Base-by-base conservation (phyloP, 2,797 vertebrate genomes). In the Craterocephalus amniculus region DNA sequence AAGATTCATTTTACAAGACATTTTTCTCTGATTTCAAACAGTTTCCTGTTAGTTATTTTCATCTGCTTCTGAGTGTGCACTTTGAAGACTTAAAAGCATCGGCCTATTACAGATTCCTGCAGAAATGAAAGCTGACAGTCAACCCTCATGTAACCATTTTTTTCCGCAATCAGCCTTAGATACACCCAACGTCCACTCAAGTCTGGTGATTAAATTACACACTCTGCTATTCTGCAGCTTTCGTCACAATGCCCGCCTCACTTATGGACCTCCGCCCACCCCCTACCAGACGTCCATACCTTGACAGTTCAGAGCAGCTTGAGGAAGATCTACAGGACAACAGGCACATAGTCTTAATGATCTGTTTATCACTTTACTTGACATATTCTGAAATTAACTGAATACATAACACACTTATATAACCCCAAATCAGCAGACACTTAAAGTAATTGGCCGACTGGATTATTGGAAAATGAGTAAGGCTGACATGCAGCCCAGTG, bases 401-500 rank as follows among this genome's bases (percentile, higher is more conserved):
- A 77, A 86, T 60, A 43, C 59, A 74, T 58, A 56, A 74, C 29
- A 56, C 38, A 40, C 75, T 83, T 76, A 34, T 40, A 38, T 59
- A 85, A 84, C 51, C 72, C 61, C 59, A 74, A 82, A 79, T 91
- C 82, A 86, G 70, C 26, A 66, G 70, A 86, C 87, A 90, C 88
- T 77, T 83, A n/a, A 65, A 43, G 70, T 89, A 87, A 91, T 80
- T 87, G 67, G 70, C 72, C 22, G 26, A 68, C 67, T 59, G 65
- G 81, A 86, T 83, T 83, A 75, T 82, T 88, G 71, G 83, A 67
- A 88, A 84, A 87, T 32, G 70, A 62, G 74, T 45, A 49, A 58
- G 62, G 60, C 76, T 64, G 49, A 89, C 86, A 83, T 87, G 84
- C 86, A 70, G 76, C 88, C 62, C 83, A 86, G 90, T 85, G 81